phyloP scores from a whole-genome alignment of 2,113 vertebrate species.

The Puffinus mauretanicus region DNA sequence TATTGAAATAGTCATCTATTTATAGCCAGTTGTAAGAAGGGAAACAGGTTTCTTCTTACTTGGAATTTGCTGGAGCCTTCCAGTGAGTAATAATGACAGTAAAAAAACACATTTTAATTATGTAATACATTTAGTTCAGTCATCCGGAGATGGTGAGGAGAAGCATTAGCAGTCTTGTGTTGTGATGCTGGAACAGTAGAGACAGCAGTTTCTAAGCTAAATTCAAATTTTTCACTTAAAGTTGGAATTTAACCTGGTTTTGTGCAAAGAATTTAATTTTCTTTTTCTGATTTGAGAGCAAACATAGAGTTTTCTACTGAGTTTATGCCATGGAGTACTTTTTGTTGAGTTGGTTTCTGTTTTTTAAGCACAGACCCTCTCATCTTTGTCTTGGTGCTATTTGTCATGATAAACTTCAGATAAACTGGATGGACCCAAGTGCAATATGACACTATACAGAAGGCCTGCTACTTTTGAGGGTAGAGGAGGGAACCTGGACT shows the following conservation, averaged over 20 bases:
- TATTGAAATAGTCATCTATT: neutral
- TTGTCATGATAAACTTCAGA: neutral
- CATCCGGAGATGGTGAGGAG: neutral
- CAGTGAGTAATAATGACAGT: neutral
- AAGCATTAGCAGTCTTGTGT: neutral
- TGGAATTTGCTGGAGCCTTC: neutral
- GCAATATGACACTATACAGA: neutral
- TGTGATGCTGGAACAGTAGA: neutral
- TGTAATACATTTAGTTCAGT: neutral
- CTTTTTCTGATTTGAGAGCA: neutral
- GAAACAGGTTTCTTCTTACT: neutral
- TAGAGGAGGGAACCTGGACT: neutral
- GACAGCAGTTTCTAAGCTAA: neutral
- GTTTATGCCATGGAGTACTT: neutral
- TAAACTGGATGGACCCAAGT: neutral
- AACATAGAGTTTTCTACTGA: neutral
- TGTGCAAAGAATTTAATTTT: neutral
- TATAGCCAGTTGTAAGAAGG: neutral
- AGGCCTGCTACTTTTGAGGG: neutral
- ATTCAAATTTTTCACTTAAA: neutral
- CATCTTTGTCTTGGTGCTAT: neutral
- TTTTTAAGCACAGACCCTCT: neutral
- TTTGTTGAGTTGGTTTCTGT: neutral
- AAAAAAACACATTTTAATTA: neutral
- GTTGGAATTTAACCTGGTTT: neutral